These are phyloP conservation scores for Acanthococcus lagerstroemiae DNA, from an alignment of 2,888 invertebrate species.

Conservation along the genomic window DNA sequence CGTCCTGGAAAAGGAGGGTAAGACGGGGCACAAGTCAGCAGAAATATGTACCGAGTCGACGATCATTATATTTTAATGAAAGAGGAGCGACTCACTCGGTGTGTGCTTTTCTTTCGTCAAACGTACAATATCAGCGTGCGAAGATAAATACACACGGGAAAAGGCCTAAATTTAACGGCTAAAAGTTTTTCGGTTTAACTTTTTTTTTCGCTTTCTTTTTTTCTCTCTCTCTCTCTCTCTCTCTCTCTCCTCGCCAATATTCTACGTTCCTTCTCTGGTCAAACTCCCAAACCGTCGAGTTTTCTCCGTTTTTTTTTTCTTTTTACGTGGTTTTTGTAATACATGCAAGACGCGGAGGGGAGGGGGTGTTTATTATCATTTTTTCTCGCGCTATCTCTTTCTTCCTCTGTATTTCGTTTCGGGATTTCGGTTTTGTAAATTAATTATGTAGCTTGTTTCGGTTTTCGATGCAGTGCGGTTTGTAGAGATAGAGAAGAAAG, in stretches of 20 bases:
- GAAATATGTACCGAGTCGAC: background rate
- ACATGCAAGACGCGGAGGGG: too few relatives aligned
- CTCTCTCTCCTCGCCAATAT: background rate
- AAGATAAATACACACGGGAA: background rate
- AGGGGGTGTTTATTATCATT: too few relatives aligned
- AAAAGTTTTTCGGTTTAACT: conserved; percentile 4
- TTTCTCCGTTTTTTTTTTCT: background rate
- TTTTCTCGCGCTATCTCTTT: too few relatives aligned
- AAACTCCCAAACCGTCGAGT: too few relatives aligned
- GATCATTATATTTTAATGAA: conserved; percentile 12
- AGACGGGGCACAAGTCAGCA: background rate
- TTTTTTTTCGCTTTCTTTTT: background rate
- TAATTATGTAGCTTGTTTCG: background rate
- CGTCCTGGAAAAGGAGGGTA: background rate
- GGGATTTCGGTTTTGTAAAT: background rate
- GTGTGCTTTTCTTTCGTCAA: background rate
- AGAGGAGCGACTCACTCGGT: background rate
- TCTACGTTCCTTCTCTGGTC: background rate
- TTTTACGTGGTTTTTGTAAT: background rate
- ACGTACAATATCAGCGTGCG: conserved; percentile 7
- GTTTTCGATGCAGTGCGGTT: background rate
- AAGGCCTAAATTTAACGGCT: background rate
- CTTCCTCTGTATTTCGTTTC: background rate
- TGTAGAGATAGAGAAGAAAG: too few relatives aligned
- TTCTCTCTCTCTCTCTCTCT: background rate